Percentiles rank a stretch among this genome's conserved stretches.
These are phyloP conservation scores for Campodea augens DNA, from an alignment of 1,140 invertebrate genomes.

Conservation along the genomic window DNA sequence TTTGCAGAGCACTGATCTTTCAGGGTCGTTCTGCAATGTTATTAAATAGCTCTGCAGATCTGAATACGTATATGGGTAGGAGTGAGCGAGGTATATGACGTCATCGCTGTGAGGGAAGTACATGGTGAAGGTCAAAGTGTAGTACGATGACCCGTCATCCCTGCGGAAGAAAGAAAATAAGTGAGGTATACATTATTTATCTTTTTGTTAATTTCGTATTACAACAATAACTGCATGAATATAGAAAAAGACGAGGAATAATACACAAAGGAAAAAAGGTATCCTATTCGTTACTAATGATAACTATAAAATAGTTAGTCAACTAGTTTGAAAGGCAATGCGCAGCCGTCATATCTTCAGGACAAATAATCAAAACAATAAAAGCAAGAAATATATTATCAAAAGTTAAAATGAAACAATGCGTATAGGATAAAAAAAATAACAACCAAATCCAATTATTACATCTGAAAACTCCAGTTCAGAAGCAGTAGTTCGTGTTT, in stretches of 20 bases:
- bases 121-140: constrained; percentile 82
- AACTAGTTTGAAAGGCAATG: too few relatives aligned
- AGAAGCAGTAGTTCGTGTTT: too few relatives aligned
- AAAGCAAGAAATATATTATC: too few relatives aligned
- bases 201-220: neutral
- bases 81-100: constrained; percentile 84
- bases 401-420: too few relatives aligned
- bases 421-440: too few relatives aligned
- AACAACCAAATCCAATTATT: too few relatives aligned
- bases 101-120: constrained; percentile 79
- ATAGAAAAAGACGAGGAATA: neutral
- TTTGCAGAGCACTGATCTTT: constrained; percentile 60
- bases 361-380: too few relatives aligned
- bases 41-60: constrained; percentile 42
- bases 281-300: too few relatives aligned
- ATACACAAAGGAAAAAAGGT: too few relatives aligned
- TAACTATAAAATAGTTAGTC: too few relatives aligned
- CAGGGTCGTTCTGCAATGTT: constrained; percentile 42
- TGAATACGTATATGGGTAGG: constrained; percentile 90
- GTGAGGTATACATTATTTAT: neutral
- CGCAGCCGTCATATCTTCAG: too few relatives aligned
- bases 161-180: constrained; percentile 29
- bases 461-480: too few relatives aligned
- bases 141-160: constrained; percentile 42
- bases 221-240: neutral